Evolutionary conservation across 2,888 invertebrate species (phyloP).

Genomic region (Capitulum mitella): DNA sequence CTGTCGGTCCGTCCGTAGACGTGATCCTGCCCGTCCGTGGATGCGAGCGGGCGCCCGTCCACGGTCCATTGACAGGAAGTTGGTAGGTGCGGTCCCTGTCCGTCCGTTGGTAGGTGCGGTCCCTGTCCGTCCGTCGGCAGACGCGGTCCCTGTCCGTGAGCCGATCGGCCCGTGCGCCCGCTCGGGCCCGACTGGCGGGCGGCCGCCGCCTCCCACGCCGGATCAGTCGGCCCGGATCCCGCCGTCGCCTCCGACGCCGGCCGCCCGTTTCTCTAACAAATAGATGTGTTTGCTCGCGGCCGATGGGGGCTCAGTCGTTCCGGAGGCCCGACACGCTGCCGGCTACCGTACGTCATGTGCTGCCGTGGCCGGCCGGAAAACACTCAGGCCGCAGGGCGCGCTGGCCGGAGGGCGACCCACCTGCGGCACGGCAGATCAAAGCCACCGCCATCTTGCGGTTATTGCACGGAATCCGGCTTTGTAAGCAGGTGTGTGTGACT

Average conservation of each 20-base stretch:
- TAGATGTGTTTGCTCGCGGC: neutral
- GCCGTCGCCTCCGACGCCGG: neutral
- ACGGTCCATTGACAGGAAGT: too few species aligned
- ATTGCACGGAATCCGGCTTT: too few species aligned
- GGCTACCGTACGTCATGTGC: neutral
- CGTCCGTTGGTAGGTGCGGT: too few species aligned
- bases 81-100: too few species aligned
- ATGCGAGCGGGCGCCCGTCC: too few species aligned
- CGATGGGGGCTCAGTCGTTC: neutral
- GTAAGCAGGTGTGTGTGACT: too few species aligned
- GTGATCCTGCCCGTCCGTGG: too few species aligned
- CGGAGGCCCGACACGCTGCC: neutral
- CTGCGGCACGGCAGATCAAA: too few species aligned
- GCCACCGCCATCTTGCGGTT: too few species aligned
- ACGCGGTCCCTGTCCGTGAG: neutral
- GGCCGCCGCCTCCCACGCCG: neutral
- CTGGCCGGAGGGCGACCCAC: too few species aligned
- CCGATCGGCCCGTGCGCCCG: neutral
- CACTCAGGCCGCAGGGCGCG: too few species aligned
- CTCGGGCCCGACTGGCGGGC: neutral
- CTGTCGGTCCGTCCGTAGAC: too few species aligned
- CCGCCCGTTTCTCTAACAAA: constrained; percentile 13
- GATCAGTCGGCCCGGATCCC: neutral
- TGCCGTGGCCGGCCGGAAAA: neutral
- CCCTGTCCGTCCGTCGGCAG: neutral